Evolutionary conservation across 2,113 vertebrate genomes (phyloP).

Genomic region (Passer domesticus): DNA sequence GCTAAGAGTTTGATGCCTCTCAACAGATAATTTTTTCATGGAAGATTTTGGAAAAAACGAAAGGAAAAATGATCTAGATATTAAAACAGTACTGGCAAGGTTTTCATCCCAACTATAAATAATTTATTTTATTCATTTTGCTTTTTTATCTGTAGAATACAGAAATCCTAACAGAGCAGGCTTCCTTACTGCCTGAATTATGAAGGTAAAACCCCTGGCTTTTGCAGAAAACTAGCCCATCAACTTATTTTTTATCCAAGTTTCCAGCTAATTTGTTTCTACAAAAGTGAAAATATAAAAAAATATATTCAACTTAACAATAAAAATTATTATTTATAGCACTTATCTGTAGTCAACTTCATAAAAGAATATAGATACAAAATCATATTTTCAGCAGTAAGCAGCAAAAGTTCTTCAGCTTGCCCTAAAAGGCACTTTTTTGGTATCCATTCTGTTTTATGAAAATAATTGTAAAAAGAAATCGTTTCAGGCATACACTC

Average conservation of each 20-base stretch:
- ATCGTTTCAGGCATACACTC: neutral
- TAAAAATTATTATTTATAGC: neutral
- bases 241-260: neutral
- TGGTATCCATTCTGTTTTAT: neutral
- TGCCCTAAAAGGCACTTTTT: neutral
- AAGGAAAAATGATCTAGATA: neutral
- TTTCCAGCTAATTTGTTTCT: neutral
- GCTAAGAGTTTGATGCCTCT: neutral
- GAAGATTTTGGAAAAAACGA: neutral
- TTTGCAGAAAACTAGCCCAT: neutral
- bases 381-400: neutral
- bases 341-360: neutral
- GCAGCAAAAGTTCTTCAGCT: neutral
- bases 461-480: neutral
- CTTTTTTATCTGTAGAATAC: neutral
- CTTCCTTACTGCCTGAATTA: neutral
- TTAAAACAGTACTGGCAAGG: neutral
- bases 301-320: neutral
- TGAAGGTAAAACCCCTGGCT: neutral
- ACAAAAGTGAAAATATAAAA: neutral
- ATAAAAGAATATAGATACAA: neutral
- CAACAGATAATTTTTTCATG: neutral
- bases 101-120: neutral
- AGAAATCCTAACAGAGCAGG: neutral
- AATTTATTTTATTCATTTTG: neutral